Evolutionary conservation across 2,797 vertebrate genomes (phyloP).

Genomic region (Sarcophilus harrisii): DNA sequence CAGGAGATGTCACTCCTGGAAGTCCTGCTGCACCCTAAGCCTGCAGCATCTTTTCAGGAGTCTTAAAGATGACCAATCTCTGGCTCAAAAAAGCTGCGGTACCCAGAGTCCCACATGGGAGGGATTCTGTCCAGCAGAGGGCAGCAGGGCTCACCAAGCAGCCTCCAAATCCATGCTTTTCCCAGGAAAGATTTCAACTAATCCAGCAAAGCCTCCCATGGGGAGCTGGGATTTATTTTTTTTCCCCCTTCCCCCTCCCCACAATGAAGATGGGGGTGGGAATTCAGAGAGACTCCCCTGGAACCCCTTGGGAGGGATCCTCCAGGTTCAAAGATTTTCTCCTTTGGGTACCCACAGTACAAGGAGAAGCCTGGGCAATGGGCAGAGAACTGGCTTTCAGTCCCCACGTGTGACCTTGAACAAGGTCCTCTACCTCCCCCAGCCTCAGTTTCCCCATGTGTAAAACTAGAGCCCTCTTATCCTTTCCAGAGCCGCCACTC

Average conservation of each 20-base stretch:
- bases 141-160: slow-evolving; percentile 57
- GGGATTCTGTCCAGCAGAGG: slow-evolving; percentile 70
- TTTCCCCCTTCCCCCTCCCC: neutral
- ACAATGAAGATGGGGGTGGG: neutral
- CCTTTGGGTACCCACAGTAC: neutral
- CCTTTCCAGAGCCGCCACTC: too few species aligned
- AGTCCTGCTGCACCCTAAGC: neutral
- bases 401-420: neutral
- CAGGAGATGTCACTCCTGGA: neutral
- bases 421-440: neutral
- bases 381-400: neutral
- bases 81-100: neutral
- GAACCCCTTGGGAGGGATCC: neutral
- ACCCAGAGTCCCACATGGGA: slow-evolving; percentile 43
- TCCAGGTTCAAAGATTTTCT: neutral
- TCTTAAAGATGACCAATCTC: neutral
- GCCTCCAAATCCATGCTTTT: neutral
- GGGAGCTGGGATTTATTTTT: too few species aligned
- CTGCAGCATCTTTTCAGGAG: neutral
- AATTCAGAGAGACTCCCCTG: neutral
- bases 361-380: neutral
- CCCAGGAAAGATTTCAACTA: neutral
- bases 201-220: neutral
- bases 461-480: neutral
- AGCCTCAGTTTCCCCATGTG: neutral